A percentile compares a stretch with the other conserved stretches of the same genome.
These are phyloP conservation scores for Coleophora deauratella DNA, from an alignment of 2,888 invertebrate species.

Conservation along the genomic window DNA sequence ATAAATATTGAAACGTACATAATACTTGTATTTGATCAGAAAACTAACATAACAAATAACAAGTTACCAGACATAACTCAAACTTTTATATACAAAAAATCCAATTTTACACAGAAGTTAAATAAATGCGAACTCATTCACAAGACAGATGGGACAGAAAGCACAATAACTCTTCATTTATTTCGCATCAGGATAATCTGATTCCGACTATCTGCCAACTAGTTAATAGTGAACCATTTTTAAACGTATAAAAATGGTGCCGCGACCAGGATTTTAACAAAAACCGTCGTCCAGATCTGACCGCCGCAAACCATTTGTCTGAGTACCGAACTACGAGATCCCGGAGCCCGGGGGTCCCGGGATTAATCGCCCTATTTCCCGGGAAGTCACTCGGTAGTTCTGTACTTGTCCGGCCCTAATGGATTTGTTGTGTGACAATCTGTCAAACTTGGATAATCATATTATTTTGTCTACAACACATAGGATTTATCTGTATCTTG, in stretches of 20 bases:
- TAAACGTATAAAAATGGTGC: slow-evolving; percentile 11
- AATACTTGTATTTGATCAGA: too few relatives aligned
- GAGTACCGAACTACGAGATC: slow-evolving; percentile 7
- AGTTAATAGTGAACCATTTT: slow-evolving; percentile 4
- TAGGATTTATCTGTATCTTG: too few relatives aligned
- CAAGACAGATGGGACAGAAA: too few relatives aligned
- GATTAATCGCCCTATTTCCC: slow-evolving; percentile 17
- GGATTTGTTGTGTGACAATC: slow-evolving; percentile 12
- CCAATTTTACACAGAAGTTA: too few relatives aligned
- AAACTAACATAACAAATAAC: too few relatives aligned
- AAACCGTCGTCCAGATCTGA: slow-evolving; percentile 7
- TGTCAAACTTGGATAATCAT: slow-evolving; percentile 9
- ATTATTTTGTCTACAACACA: not conserved
- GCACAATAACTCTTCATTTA: not conserved
- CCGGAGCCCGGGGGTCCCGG: slow-evolving; percentile 3
- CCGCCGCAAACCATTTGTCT: slow-evolving; percentile 14
- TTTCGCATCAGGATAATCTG: slow-evolving; percentile 4
- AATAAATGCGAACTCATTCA: too few relatives aligned
- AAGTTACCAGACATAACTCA: too few relatives aligned
- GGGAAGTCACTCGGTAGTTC: slow-evolving; percentile 10
- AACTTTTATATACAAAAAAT: too few relatives aligned
- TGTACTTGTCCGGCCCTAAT: slow-evolving; percentile 7
- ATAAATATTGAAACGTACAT: too few relatives aligned
- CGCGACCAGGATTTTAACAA: slow-evolving; percentile 9
- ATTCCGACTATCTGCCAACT: slow-evolving; percentile 1